Percentiles rank a stretch among this genome's conserved stretches.
Conservation (phyloP, 2,888 invertebrate species). For the Drosophila lutescens region DNA sequence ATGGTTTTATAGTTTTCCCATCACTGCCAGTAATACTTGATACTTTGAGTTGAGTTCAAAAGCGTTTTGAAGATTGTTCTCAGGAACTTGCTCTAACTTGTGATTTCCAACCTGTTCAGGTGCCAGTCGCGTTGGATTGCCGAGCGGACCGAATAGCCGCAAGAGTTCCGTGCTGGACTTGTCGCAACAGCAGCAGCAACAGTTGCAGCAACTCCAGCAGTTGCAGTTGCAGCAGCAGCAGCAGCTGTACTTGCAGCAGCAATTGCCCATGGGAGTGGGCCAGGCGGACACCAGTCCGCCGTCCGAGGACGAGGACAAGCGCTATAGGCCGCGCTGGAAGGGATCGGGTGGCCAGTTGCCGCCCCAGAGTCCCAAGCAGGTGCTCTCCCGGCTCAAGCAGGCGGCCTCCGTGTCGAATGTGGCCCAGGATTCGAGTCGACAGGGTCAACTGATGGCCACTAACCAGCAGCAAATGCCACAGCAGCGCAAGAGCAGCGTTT, state of each 20-base stretch:
- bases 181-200: constrained; percentile 80
- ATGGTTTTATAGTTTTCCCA: constrained; percentile 3
- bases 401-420: constrained; percentile 82
- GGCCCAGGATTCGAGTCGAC: constrained; percentile 57
- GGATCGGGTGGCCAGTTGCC: constrained; percentile 81
- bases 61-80: constrained; percentile 25
- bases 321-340: constrained; percentile 82
- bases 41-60: constrained; percentile 65
- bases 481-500: constrained; percentile 70
- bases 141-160: constrained; percentile 83
- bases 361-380: constrained; percentile 79
- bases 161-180: constrained; percentile 87
- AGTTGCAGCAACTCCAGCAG: constrained; percentile 81
- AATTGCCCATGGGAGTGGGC: constrained; percentile 82
- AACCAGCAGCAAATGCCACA: constrained; percentile 9
- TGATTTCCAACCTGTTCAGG: constrained; percentile 60
- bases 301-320: constrained; percentile 85
- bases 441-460: constrained; percentile 60
- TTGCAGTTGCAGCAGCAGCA: constrained; percentile 69
- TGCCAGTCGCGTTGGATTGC: constrained; percentile 83
- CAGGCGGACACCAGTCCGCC: constrained; percentile 86
- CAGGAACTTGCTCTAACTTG: background rate
- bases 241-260: constrained; percentile 79
- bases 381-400: constrained; percentile 81
- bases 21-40: constrained; percentile 50